Evolutionary conservation across 2,113 vertebrate genomes (phyloP).

Genomic region (Colistium nudipinnis): DNA sequence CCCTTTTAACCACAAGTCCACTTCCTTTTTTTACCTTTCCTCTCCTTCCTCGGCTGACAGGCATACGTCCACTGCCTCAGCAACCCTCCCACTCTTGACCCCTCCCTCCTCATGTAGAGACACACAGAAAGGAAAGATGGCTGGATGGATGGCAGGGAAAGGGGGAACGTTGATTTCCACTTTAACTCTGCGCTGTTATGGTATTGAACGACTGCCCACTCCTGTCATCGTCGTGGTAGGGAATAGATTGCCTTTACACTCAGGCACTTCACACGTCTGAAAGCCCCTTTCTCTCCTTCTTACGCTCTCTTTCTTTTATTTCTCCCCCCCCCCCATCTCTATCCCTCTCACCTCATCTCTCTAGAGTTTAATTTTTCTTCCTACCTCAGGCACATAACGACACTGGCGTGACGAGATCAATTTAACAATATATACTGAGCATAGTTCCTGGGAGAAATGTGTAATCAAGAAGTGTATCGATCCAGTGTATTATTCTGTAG

Average conservation of each 20-base stretch:
- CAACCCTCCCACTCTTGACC: not conserved
- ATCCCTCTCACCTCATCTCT: constrained; percentile 47
- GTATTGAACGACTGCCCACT: constrained; percentile 58
- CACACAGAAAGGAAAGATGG: constrained; percentile 31
- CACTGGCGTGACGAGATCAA: constrained; percentile 63
- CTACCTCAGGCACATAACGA: constrained; percentile 55
- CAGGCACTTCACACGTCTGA: constrained; percentile 57
- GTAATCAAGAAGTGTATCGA: constrained; percentile 71
- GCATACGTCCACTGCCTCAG: constrained; percentile 9
- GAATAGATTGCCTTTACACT: constrained; percentile 64
- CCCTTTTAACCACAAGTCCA: no score
- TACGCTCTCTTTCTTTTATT: constrained; percentile 29
- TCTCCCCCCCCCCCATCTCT: constrained; percentile 30
- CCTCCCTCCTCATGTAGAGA: constrained; percentile 10
- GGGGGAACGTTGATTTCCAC: constrained; percentile 49
- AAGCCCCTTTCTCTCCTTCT: constrained; percentile 23
- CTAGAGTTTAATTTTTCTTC: constrained; percentile 57
- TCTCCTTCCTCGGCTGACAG: constrained; percentile 17
- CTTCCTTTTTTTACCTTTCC: constrained; percentile 9
- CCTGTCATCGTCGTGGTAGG: constrained; percentile 49
- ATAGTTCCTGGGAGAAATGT: constrained; percentile 67
- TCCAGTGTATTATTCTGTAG: constrained; percentile 61
- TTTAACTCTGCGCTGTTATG: constrained; percentile 48
- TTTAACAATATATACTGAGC: constrained; percentile 73
- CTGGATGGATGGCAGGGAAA: constrained; percentile 27